A percentile compares a stretch with the other conserved stretches of the same genome.
phyloP scores from a whole-genome alignment of 1,140 invertebrate species.

The Globodera rostochiensis region DNA sequence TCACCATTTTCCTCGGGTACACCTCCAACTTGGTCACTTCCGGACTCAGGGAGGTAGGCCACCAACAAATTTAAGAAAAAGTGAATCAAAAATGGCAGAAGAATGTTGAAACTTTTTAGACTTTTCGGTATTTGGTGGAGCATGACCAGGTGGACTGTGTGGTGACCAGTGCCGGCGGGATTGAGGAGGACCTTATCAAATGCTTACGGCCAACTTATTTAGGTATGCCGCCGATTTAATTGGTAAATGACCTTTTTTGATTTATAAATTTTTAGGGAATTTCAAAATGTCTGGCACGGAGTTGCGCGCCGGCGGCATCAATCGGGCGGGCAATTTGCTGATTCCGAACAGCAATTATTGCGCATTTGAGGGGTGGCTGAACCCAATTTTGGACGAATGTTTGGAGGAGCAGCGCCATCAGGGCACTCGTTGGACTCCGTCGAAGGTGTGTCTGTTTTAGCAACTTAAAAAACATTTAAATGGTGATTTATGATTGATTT shows the following conservation, averaged over 20 bases:
- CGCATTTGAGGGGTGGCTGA: conserved; percentile 95
- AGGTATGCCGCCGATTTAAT: conserved; percentile 69
- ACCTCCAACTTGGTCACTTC: conserved; percentile 97
- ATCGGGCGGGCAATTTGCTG: conserved; percentile 93
- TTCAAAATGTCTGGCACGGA: conserved; percentile 66
- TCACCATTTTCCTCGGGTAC: conserved; percentile 95
- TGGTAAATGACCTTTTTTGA: conserved; percentile 2
- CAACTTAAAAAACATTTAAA: too few relatives aligned
- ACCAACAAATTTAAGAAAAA: conserved; percentile 24
- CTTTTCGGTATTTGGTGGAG: conserved; percentile 77
- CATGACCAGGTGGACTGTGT: conserved; percentile 92
- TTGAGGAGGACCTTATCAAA: conserved; percentile 99
- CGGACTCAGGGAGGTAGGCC: conserved; percentile 86
- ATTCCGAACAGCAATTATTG: conserved; percentile 99
- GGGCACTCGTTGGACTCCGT: conserved; percentile 82
- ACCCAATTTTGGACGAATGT: conserved; percentile 89
- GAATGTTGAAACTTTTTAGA: conserved; percentile 29
- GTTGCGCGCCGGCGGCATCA: conserved; percentile 84
- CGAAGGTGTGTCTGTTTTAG: conserved; percentile 38
- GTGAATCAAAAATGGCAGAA: background rate
- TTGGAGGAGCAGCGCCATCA: conserved; percentile 78
- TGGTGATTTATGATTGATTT: background rate
- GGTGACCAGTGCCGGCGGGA: conserved; percentile 93
- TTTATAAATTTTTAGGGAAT: conserved; percentile 52
- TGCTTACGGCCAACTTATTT: conserved; percentile 91